Evolutionary conservation across 2,797 vertebrate genomes (phyloP).

Genomic region (Gymnopithys bicolor): DNA sequence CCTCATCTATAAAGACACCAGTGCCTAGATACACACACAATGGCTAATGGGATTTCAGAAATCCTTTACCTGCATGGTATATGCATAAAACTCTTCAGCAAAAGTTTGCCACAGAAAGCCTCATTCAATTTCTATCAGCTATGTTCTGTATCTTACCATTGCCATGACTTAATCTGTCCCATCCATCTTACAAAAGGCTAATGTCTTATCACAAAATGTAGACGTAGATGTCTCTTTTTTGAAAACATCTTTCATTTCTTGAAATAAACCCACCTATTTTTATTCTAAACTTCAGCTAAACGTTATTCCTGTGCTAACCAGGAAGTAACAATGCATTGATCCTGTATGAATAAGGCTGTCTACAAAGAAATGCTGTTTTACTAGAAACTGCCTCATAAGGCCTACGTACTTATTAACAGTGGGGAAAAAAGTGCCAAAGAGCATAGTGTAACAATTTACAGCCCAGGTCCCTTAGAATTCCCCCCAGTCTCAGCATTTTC

Average conservation of each 20-base stretch:
- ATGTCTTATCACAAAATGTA: neutral
- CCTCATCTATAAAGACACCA: neutral
- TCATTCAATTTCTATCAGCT: neutral
- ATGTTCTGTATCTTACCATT: neutral
- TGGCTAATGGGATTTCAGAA: neutral
- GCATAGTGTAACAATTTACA: neutral
- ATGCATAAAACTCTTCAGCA: neutral
- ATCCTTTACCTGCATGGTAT: neutral
- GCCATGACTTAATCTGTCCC: neutral
- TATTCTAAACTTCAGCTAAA: neutral
- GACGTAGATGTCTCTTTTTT: neutral
- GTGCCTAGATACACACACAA: neutral
- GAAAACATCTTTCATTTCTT: neutral
- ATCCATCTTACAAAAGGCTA: neutral
- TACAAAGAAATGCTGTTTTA: neutral
- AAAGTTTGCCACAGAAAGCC: neutral
- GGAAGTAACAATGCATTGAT: neutral
- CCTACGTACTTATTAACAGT: neutral
- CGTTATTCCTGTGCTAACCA: neutral
- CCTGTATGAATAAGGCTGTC: neutral
- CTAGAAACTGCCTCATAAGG: neutral
- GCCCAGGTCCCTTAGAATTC: neutral
- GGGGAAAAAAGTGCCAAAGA: rapidly evolving
- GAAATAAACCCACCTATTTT: neutral
- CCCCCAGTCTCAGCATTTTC: neutral